A percentile compares a stretch with the other conserved stretches of the same genome.
phyloP scores from a whole-genome alignment of 2,797 vertebrate species.

The Acanthurus lineatus region DNA sequence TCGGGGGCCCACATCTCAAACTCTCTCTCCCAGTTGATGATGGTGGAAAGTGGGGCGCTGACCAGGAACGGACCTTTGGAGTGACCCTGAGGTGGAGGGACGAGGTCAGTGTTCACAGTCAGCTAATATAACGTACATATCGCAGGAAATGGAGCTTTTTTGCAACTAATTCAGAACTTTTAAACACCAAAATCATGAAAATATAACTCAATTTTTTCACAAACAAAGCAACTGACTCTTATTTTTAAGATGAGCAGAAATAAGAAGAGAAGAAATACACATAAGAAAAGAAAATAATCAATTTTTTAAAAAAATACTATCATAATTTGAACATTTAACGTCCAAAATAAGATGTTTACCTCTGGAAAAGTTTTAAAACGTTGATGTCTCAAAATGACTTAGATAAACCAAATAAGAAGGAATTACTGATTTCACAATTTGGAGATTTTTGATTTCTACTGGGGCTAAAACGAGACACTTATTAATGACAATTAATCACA shows the following conservation, averaged over 20 bases:
- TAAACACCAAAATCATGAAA: neutral
- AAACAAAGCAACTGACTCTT: rapidly evolving
- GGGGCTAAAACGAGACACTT: too few species aligned
- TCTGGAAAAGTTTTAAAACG: too few species aligned
- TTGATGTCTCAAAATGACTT: too few species aligned
- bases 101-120: neutral
- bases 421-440: neutral
- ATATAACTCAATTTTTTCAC: neutral
- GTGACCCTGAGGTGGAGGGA: slow-evolving; percentile 87
- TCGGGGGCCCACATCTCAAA: slow-evolving; percentile 99
- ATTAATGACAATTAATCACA: too few species aligned
- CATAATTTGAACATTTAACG: too few species aligned
- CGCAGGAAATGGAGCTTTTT: too few species aligned
- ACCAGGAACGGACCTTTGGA: slow-evolving; percentile 98
- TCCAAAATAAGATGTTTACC: too few species aligned
- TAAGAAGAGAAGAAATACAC: neutral
- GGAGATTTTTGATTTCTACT: neutral
- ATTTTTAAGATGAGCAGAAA: neutral
- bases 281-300: neutral
- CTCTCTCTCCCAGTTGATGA: slow-evolving; percentile 99
- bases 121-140: too few species aligned
- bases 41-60: slow-evolving; percentile 96
- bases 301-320: too few species aligned
- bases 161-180: neutral
- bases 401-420: too few species aligned